Base-by-base conservation (phyloP, 2,797 vertebrate species). In the Hemibagrus guttatus region DNA sequence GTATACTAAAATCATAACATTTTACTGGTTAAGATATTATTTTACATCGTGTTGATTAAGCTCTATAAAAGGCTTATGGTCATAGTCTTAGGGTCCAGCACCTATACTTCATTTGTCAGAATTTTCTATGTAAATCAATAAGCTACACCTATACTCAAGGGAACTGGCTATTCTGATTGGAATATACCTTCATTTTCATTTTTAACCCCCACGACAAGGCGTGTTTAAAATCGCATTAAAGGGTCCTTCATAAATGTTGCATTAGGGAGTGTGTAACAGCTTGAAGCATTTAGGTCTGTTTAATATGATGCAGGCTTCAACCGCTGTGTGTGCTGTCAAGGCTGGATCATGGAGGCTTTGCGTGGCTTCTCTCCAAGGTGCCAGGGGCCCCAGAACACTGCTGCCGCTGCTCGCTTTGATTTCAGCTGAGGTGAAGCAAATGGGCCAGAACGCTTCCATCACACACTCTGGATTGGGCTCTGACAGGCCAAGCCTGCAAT, bases 271-370 rank as follows among this genome's bases (percentile, higher is more conserved):
- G 92, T 93, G 93, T 93, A 94, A 93, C 95, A 96, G 94, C 95
- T 96, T 95, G 95, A 95, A 96, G 93, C 93, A 91, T 95, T 96
- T 95, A 94, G 92, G 90, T 92, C 94, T 94, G 93, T 95, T 95
- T 96, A 96, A 96, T 94, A 93, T 84, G 92, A 94, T 93, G 95
- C 95, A 95, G 95, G 82, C 85, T 89, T 90, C 61, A 88, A 90
- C 89, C 89, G 90, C 91, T 95, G 92, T 92, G 92, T 94, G 93
- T 94, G 92, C 93, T 90, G 92, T 92, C 92, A 92, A 91, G 91
- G 92, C 91, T 88, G 90, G 92, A 92, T 90, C 92, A 85, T 83
- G 56, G 46, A 46, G 59, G 79, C 80, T 83, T 86, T 85, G 84
- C 71, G 19, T 79, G 87, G 87, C 85, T 84, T 87, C 85, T 49